phyloP scores from a whole-genome alignment of 2,888 invertebrate genomes.

The Osmoderma eremita region DNA sequence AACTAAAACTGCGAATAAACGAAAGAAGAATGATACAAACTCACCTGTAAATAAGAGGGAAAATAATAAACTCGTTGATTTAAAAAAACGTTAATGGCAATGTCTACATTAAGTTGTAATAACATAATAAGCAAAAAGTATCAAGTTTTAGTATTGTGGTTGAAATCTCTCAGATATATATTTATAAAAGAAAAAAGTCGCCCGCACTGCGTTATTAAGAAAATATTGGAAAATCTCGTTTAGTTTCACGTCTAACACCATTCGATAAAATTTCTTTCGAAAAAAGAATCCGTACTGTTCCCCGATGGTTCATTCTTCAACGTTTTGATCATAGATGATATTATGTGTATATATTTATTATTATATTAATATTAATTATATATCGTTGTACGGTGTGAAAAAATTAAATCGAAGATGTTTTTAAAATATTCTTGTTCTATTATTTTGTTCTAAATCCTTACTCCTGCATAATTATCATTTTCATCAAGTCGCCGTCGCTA shows the following conservation, averaged over 20 bases:
- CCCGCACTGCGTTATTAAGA: constrained; percentile 47
- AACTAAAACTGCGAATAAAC: constrained; percentile 31
- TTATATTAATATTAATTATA: constrained; percentile 62
- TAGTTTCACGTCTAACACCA: constrained; percentile 55
- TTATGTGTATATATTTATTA: constrained; percentile 63
- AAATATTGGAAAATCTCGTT: constrained; percentile 57
- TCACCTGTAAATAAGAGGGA: constrained; percentile 49
- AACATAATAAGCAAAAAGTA: constrained; percentile 42
- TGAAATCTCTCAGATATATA: constrained; percentile 9
- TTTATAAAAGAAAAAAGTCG: constrained; percentile 14
- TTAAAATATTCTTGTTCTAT: constrained; percentile 55
- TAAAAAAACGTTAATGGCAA: constrained; percentile 51
- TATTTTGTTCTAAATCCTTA: constrained; percentile 39
- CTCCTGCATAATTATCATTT: constrained; percentile 29
- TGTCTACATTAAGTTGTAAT: constrained; percentile 45
- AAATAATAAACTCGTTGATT: constrained; percentile 39
- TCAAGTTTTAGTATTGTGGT: constrained; percentile 19
- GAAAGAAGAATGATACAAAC: constrained; percentile 39
- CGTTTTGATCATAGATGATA: constrained; percentile 53
- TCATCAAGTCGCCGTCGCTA: constrained; percentile 30
- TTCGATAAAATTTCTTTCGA: constrained; percentile 26
- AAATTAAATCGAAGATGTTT: constrained; percentile 62
- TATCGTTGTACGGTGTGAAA: constrained; percentile 65
- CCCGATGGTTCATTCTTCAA: constrained; percentile 52
- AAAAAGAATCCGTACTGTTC: constrained; percentile 55